Percentiles rank a stretch among this genome's conserved stretches.
Evolutionary conservation across 2,797 vertebrate species (phyloP).

Genomic region (Helarctos malayanus): DNA sequence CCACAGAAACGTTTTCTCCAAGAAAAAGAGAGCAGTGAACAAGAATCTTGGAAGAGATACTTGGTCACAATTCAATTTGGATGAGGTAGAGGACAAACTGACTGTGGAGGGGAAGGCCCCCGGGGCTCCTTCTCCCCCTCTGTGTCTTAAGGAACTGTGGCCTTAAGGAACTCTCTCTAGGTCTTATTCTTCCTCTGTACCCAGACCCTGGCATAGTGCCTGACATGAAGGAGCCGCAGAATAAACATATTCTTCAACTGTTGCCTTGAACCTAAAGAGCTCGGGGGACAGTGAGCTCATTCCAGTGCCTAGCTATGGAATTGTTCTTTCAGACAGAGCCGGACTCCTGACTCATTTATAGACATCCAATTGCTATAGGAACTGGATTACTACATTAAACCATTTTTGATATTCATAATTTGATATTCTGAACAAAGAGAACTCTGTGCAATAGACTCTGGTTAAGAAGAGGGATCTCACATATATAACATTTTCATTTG

Average conservation of each 20-base stretch:
- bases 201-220: neutral
- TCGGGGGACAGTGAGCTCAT: neutral
- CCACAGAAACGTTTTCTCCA: slow-evolving; percentile 76
- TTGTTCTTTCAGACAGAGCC: slow-evolving; percentile 21
- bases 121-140: neutral
- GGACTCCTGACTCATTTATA: slow-evolving; percentile 47
- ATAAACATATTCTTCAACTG: neutral
- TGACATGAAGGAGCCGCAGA: neutral
- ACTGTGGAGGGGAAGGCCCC: neutral
- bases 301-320: neutral
- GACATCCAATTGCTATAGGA: neutral
- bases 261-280: slow-evolving; percentile 16
- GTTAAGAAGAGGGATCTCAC: neutral
- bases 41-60: slow-evolving; percentile 68
- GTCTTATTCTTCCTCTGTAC: neutral
- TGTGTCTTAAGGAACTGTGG: slow-evolving; percentile 20
- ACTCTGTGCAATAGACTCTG: neutral
- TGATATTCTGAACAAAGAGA: neutral
- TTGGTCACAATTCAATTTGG: slow-evolving; percentile 69
- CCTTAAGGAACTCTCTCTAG: neutral
- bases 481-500: neutral
- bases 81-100: slow-evolving; percentile 39
- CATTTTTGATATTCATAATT: slow-evolving; percentile 45
- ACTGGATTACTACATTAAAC: slow-evolving; percentile 36
- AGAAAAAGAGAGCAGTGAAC: slow-evolving; percentile 74